Base-by-base conservation (phyloP, 2,888 invertebrate genomes). In the Acronicta aceris region DNA sequence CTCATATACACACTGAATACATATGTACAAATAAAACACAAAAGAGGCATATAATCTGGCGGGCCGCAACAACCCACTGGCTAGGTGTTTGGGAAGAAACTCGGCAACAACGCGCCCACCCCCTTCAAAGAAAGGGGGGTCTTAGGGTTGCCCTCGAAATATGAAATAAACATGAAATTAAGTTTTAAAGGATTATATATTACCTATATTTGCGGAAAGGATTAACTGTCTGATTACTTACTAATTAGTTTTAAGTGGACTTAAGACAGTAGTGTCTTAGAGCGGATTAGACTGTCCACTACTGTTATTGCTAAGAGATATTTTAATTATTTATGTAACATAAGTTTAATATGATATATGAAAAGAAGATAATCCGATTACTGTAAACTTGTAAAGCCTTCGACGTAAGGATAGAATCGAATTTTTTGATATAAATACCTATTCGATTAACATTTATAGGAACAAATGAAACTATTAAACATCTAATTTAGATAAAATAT, bases 81-180 rank as follows among this genome's bases (percentile, higher is more conserved):
- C 67, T 78, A 85, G 85, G 85, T 84, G 85, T 83, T 87, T 75
- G 71, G 76, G 73, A 79, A 80, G 81, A 82, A 81, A 83, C 78
- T 79, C 74, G 68, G 78, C 75, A 83, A 84, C 82, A 84, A 82
- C 79, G 71, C 72, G 45, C 59, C 74, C 68, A 47, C 60, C 68
- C 54, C 52, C 69, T 53, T 53, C 69, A 50, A 75, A 71, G 78
- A 66, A 76, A 75, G 61, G 53, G 74, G 76, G 74, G 65, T 65
- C 61, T 72, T 53, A 81, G 75, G 73, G 78, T 68, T 72, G 59
- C 59, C 45, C 47, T 27, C 36, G 15, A 17, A 42, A 45, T 49
- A 56, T 58, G 40, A 54, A 27, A 21, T 21, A 42, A 36, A 16
- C 16, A 30, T 36, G 21, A 25, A 43, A 10, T 52, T 13, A 38